These are phyloP conservation scores for Oostethus manadensis DNA, from an alignment of 2,113 vertebrate genomes.

Conservation along the genomic window DNA sequence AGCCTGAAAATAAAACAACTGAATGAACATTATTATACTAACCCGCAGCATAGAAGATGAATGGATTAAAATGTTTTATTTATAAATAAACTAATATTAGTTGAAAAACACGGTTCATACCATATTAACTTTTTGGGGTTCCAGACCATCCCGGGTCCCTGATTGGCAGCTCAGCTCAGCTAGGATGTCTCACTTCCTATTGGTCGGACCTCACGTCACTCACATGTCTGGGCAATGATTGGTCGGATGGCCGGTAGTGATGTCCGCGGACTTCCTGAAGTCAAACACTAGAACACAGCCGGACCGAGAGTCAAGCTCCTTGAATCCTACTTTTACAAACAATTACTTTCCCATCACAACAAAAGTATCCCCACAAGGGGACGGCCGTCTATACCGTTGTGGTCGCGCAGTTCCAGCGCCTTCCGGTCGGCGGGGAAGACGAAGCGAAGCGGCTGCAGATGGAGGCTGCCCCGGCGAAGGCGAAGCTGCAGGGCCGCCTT, in stretches of 20 bases:
- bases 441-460: constrained; percentile 77
- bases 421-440: constrained; percentile 54
- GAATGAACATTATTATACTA: no score
- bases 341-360: constrained; percentile 10
- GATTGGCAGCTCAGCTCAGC: constrained; percentile 20
- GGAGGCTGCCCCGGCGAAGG: constrained; percentile 78
- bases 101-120: no score
- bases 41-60: no score
- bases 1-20: no score
- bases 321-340: constrained; percentile 49
- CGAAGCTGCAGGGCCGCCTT: constrained; percentile 81
- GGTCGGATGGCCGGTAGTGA: constrained; percentile 29
- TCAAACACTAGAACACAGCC: constrained; percentile 45
- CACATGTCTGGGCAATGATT: constrained; percentile 32
- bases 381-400: no score
- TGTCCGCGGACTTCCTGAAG: constrained; percentile 55
- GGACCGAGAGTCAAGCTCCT: constrained; percentile 23
- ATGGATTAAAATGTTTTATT: no score
- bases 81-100: no score
- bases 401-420: not conserved
- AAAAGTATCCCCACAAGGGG: no score
- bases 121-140: no score
- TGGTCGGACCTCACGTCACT: constrained; percentile 33
- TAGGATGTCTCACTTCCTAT: constrained; percentile 1
- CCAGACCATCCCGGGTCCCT: no score